Evolutionary conservation across 2,888 invertebrate species (phyloP).

Genomic region (Mesoligia furuncula): DNA sequence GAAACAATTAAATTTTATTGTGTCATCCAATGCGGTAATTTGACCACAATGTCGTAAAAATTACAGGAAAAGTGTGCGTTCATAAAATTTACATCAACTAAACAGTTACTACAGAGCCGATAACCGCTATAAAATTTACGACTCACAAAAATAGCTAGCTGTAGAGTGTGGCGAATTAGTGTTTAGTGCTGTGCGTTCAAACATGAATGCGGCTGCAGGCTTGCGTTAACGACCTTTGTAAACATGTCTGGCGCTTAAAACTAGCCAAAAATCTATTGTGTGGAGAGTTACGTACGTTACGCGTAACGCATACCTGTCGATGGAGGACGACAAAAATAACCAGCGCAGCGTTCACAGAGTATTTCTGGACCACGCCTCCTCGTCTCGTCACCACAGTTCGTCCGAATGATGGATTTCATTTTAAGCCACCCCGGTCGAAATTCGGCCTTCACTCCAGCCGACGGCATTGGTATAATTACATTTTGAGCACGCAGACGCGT

Average conservation of each 20-base stretch:
- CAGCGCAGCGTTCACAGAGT: slow-evolving; percentile 71
- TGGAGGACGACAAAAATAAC: slow-evolving; percentile 80
- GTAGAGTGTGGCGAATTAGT: slow-evolving; percentile 57
- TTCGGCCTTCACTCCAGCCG: slow-evolving; percentile 54
- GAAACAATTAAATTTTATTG: slow-evolving; percentile 49
- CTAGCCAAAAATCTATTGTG: slow-evolving; percentile 65
- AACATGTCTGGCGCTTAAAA: slow-evolving; percentile 66
- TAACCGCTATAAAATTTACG: slow-evolving; percentile 62
- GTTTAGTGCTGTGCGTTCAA: slow-evolving; percentile 56
- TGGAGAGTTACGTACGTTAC: slow-evolving; percentile 68
- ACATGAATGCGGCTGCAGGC: slow-evolving; percentile 48
- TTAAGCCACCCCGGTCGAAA: slow-evolving; percentile 41
- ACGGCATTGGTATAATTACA: slow-evolving; percentile 38
- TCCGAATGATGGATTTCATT: slow-evolving; percentile 55
- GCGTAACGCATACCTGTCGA: slow-evolving; percentile 81
- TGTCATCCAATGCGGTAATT: slow-evolving; percentile 43
- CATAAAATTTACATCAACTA: slow-evolving; percentile 58
- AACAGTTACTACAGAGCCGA: slow-evolving; percentile 62
- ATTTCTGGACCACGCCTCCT: slow-evolving; percentile 76
- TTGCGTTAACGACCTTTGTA: slow-evolving; percentile 50
- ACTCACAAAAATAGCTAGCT: slow-evolving; percentile 63
- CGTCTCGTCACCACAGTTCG: slow-evolving; percentile 48
- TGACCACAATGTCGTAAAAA: slow-evolving; percentile 56
- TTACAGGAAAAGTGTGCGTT: slow-evolving; percentile 56
- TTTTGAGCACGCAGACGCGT: slow-evolving; percentile 42